These are phyloP conservation scores for Colossoma macropomum DNA, from an alignment of 2,113 vertebrate species.

Conservation along the genomic window DNA sequence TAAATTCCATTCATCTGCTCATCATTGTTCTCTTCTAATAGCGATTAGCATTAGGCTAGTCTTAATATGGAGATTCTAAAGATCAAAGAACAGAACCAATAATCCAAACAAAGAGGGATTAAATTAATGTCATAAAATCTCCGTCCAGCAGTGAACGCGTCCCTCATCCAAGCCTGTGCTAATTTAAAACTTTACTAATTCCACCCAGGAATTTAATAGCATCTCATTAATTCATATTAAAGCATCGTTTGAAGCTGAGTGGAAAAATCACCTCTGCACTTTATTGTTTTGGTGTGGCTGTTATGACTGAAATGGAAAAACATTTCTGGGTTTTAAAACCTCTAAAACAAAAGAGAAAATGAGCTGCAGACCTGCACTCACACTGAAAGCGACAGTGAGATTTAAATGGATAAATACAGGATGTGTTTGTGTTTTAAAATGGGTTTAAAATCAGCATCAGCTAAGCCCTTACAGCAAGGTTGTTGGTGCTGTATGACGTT, in stretches of 20 bases:
- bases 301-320: background rate
- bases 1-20: constrained; percentile 21
- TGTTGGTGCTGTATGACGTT: too few species aligned
- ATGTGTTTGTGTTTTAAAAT: background rate
- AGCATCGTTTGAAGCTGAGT: constrained; percentile 10
- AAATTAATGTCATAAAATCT: constrained; percentile 22
- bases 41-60: constrained; percentile 3
- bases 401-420: background rate
- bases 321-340: background rate
- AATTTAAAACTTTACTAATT: constrained; percentile 36
- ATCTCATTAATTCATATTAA: background rate
- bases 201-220: constrained; percentile 28
- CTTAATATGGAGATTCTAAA: background rate
- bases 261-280: constrained; percentile 23
- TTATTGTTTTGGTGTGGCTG: background rate
- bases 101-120: constrained; percentile 26
- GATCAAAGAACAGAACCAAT: constrained; percentile 21
- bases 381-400: background rate
- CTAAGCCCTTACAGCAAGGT: too few species aligned
- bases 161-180: background rate
- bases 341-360: background rate
- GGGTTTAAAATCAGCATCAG: too few species aligned
- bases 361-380: background rate
- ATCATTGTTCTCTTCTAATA: constrained; percentile 33
- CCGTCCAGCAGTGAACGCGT: constrained; percentile 34